These are phyloP conservation scores for Eueremaeus valkanovi DNA, from an alignment of 2,888 invertebrate genomes.

Conservation along the genomic window DNA sequence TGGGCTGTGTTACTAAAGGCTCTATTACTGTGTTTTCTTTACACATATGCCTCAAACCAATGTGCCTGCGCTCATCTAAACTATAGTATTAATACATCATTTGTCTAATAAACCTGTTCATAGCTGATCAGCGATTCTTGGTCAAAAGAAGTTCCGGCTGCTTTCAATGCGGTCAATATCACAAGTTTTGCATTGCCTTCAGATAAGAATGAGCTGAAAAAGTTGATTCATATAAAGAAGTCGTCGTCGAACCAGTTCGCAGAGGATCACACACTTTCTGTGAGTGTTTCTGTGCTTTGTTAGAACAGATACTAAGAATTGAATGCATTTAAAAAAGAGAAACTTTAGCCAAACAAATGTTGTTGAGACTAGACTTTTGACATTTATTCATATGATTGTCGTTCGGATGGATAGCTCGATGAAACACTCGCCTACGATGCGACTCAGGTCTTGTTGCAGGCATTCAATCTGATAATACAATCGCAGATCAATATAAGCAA, in stretches of 20 bases:
- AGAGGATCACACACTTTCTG: neutral
- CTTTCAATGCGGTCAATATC: slow-evolving; percentile 30
- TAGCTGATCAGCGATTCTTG: slow-evolving; percentile 13
- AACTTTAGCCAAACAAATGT: neutral
- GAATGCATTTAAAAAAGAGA: neutral
- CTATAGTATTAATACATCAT: too few species aligned
- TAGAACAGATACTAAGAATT: neutral
- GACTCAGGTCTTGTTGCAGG: slow-evolving; percentile 16
- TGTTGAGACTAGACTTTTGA: slow-evolving; percentile 22
- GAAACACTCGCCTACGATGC: slow-evolving; percentile 12
- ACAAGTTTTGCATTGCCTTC: slow-evolving; percentile 21
- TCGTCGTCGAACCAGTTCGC: neutral
- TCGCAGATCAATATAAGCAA: slow-evolving; percentile 26
- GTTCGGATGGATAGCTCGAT: slow-evolving; percentile 12
- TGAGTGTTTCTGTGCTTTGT: neutral
- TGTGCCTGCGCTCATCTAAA: too few species aligned
- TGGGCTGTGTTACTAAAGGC: too few species aligned
- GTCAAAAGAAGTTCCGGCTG: slow-evolving; percentile 20
- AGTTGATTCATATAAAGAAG: slow-evolving; percentile 8
- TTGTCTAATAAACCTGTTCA: neutral
- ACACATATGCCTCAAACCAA: too few species aligned
- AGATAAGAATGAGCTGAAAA: slow-evolving; percentile 2
- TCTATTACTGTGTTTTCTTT: too few species aligned
- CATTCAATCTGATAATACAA: slow-evolving; percentile 31
- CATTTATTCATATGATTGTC: slow-evolving; percentile 10